Evolutionary conservation across 2,113 vertebrate genomes (phyloP), one percentile per base, ranked within the genome.

Genomic region (Dinomys branickii): DNA sequence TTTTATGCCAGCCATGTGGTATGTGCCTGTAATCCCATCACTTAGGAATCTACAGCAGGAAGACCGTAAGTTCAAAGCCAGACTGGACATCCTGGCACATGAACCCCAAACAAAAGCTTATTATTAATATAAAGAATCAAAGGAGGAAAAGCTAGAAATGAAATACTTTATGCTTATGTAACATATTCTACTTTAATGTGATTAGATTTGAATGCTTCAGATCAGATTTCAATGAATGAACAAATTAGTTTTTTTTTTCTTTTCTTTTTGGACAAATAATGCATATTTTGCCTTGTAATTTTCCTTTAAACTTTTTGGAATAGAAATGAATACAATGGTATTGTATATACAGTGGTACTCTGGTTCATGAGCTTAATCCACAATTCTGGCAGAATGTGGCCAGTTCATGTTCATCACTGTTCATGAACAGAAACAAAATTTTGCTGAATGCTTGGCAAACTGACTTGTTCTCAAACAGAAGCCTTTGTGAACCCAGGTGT

Each of bases 111-210:
- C 50, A 78, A 50, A 78, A 78, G 47, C 52, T 78, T 33, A 78
- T 78, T 50, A 30, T 78, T 85, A 19, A 63, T 30, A 85, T 61
- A 33, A 92, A 90, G 54, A 86, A 35, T 35, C 59, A 90, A 83
- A 35, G 93, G 67, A 82, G 19, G 38, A 89, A 85, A 82, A 52
- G 50, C 41, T 2, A n/a, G 50, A 90, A 82, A 69, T 26, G 19
- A 90, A 97, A 54, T 93, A 81, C 13, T 85, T 96, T 69, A 69
- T 94, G 38, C 54, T 85, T 63, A 30, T 69, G 20, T 87, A n/a
- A 38, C 88, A 71, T 69, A 47, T 54, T 89, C 44, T 80, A 87
- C 6, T 73, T 83, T 54, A 95, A 85, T 92, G 73, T 73, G 28
- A 84, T 54, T 85, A 84, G 59, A 88, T 91, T 56, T 88, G 30